These are phyloP conservation scores for Ostrea denselamellosa DNA, from an alignment of 1,140 invertebrate species.

Conservation along the genomic window DNA sequence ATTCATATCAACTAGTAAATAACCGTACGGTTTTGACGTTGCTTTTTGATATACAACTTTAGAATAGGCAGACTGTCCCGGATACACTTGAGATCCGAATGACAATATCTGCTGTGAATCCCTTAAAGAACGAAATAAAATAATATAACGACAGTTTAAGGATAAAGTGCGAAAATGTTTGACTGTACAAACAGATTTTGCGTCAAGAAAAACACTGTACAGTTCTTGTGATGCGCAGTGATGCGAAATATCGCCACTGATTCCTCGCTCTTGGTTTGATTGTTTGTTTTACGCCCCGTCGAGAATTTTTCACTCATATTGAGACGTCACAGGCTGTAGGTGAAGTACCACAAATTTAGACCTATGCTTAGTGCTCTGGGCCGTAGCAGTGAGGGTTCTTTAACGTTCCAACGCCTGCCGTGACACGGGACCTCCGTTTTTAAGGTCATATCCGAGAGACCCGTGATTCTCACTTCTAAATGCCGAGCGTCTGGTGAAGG, in stretches of 20 bases:
- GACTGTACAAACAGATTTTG: constrained; percentile 22
- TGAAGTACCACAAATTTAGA: no score
- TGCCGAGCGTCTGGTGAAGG: no score
- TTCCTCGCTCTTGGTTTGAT: no score
- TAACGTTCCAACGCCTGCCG: no score
- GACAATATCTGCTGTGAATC: neutral
- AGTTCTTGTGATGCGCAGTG: constrained; percentile 25
- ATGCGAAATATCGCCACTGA: constrained; percentile 11
- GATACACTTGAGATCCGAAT: constrained; percentile 46
- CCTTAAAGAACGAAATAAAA: neutral
- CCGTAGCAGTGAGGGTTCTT: no score
- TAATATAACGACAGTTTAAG: constrained; percentile 11
- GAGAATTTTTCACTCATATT: no score
- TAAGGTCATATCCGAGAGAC: no score
- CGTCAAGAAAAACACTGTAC: constrained; percentile 38
- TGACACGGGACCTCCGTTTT: no score
- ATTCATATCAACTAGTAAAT: constrained; percentile 49
- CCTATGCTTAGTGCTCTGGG: no score
- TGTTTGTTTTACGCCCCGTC: no score
- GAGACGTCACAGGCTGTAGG: no score
- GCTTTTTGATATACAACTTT: constrained; percentile 49
- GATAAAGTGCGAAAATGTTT: neutral
- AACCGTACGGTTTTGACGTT: constrained; percentile 34
- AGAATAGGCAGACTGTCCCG: constrained; percentile 37
- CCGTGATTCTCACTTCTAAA: no score